Base-by-base conservation (phyloP, 2,888 invertebrate genomes). In the Orchesellides sinensis region DNA sequence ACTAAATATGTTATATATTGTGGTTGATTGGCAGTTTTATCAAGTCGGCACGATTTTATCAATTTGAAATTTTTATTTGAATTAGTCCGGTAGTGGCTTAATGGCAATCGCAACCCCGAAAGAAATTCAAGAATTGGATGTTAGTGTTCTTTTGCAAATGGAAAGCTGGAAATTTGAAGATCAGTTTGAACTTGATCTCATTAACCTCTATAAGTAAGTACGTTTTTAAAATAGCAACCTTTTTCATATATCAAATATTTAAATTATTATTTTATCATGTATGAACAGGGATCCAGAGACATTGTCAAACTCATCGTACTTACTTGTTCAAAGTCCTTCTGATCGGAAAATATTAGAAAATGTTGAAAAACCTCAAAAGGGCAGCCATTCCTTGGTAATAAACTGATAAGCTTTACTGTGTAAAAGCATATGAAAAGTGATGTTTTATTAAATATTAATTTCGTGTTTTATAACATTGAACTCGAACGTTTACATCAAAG, bases 101-200 rank as follows among this genome's bases (percentile, higher is more conserved):
- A 93, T 99, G 87, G 96, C 98, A 0, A 93, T 99, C 87, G 96
- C 98, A 5, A 99, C 98, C 59, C 96, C 97, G 0, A 94, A 98
- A 77, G 99, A 99, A 91, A 94, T 99, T 12, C 98, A 99, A 90
- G 99, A 99, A 91, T 95, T 99, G 93, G 98, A 99, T 91, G 97
- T 99, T 88, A 95, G 97, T 0, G 91, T 97, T 63, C 91, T 99
- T 29, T 92, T 96, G n/a, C 96, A 97, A 89, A 94, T 97, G 73
- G 95, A 96, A 6, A 94, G 94, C 85, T 99, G 98, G 98, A 87
- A 88, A 54, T 93, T 98, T 81, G 97, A 98, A 91, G 98, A 99
- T 91, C 97, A 98, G 91, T 98, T 97, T 90, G 98, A 99, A 91
- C 94, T 98, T 89, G 99, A 99, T 91, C 95, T 99, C 88, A 92